Percentiles rank a stretch among this genome's conserved stretches.
Evolutionary conservation across 1,140 invertebrate species (phyloP).

Genomic region (Cydia splendana): DNA sequence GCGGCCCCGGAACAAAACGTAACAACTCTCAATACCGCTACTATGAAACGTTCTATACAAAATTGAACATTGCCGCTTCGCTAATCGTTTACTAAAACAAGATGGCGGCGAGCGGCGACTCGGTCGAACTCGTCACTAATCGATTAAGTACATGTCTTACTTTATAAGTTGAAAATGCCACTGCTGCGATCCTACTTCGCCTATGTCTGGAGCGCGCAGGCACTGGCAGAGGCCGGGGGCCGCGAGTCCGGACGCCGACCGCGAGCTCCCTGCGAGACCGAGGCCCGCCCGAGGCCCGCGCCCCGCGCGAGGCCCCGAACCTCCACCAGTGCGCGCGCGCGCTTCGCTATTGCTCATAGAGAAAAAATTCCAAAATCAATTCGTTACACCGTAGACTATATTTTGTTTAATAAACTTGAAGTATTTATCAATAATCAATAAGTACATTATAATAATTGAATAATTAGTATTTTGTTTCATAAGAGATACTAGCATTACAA

Average conservation of each 20-base stretch:
- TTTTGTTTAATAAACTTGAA: conserved; percentile 78
- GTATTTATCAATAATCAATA: conserved; percentile 80
- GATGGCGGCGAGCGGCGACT: conserved; percentile 67
- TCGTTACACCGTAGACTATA: conserved; percentile 78
- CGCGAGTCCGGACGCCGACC: too few relatives aligned
- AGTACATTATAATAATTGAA: conserved; percentile 80
- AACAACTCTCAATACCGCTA: conserved; percentile 77
- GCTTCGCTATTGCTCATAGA: conserved; percentile 71
- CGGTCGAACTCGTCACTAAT: conserved; percentile 63
- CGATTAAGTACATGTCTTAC: conserved; percentile 75
- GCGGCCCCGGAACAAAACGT: conserved; percentile 60
- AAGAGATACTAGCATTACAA: conserved; percentile 79
- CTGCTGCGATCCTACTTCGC: conserved; percentile 74
- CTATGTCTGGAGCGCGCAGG: conserved; percentile 53
- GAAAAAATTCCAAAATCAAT: conserved; percentile 76
- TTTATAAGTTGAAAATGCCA: conserved; percentile 76
- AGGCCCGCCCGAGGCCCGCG: not conserved
- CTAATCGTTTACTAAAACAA: conserved; percentile 74
- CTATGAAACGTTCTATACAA: conserved; percentile 79
- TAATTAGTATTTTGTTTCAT: conserved; percentile 79
- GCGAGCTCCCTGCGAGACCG: too few relatives aligned
- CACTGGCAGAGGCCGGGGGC: conserved; percentile 28
- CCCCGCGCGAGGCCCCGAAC: conserved; percentile 12
- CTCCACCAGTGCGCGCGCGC: conserved; percentile 44
- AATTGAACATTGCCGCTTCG: conserved; percentile 78